Evolutionary conservation across 2,888 invertebrate genomes (phyloP), one percentile per base, ranked within the genome.

Genomic region (Atethmia centrago): DNA sequence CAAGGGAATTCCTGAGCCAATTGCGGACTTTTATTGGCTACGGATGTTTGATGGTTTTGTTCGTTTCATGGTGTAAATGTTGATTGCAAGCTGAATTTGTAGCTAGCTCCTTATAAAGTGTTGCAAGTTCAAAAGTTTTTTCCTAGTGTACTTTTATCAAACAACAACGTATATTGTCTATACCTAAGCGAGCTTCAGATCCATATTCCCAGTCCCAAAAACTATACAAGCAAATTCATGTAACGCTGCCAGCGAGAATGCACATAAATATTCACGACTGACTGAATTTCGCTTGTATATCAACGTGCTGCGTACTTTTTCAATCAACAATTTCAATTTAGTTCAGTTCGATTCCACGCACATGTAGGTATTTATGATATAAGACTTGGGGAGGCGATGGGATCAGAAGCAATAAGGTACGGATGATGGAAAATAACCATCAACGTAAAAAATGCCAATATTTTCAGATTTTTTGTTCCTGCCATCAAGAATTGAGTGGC

Each of bases 321-420:
- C 85, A 82, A 86, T 87, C 85, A 87, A 85, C 85, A 77, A 79
- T 87, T 83, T 79, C 82, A 87, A 87, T 86, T 86, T 81, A 83
- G 84, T 84, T 84, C 79, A 63, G 66, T 79, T 72, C 79, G 79
- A 82, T 75, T 74, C 71, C 74, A 73, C 70, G 79, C 67, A 75
- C 76, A 78, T 69, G 66, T 77, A 53, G 36, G 19, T 64, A 81
- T 82, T 82, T 85, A 82, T 80, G 74, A 83, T 79, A 78, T 72
- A 71, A 74, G 59, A 71, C 72, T 69, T 71, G 61, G 64, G 59
- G 61, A 62, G 58, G 66, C 51, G 64, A 67, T 71, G 64, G 71
- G 58, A 79, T 73, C 65, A 36, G 45, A 62, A 61, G 42, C 77
- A 62, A 55, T 82, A 82, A 49, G 40, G 16, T 59, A 61, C n/a